Evolutionary conservation across 2,113 vertebrate species (phyloP).

Genomic region (Nycticryphes semicollaris): DNA sequence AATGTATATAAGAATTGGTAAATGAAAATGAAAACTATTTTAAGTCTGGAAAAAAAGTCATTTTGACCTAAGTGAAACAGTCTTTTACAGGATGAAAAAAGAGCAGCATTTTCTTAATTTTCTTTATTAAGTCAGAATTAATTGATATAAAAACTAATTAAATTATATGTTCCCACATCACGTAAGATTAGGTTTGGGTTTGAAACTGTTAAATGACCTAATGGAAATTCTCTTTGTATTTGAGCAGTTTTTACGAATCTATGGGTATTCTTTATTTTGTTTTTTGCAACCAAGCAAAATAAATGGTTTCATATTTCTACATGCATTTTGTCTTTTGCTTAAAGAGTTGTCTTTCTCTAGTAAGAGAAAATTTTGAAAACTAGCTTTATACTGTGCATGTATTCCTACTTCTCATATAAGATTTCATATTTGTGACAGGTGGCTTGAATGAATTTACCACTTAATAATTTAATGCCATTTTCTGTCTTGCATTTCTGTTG

Average conservation of each 20-base stretch:
- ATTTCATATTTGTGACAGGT: background rate
- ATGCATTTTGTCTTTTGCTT: background rate
- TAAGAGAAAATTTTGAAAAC: background rate
- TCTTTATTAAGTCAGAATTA: background rate
- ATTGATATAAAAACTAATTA: background rate
- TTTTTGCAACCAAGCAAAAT: background rate
- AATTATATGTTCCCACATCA: background rate
- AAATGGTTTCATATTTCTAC: background rate
- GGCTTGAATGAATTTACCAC: background rate
- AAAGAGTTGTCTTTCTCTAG: background rate
- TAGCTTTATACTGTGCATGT: background rate
- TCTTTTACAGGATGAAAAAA: background rate
- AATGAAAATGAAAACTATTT: background rate
- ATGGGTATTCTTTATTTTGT: rapidly evolving
- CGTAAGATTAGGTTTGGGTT: background rate
- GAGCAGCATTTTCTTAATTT: background rate
- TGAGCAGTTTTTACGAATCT: background rate
- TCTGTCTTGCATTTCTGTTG: background rate
- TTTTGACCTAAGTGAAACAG: background rate
- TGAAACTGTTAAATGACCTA: background rate
- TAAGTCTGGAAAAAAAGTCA: background rate
- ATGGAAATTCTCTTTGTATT: background rate
- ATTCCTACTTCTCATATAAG: background rate
- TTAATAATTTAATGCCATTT: background rate
- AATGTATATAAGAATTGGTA: background rate